A percentile compares a stretch with the other conserved stretches of the same genome.
phyloP scores from a whole-genome alignment of 1,140 invertebrate species.

The Plodia interpunctella region DNA sequence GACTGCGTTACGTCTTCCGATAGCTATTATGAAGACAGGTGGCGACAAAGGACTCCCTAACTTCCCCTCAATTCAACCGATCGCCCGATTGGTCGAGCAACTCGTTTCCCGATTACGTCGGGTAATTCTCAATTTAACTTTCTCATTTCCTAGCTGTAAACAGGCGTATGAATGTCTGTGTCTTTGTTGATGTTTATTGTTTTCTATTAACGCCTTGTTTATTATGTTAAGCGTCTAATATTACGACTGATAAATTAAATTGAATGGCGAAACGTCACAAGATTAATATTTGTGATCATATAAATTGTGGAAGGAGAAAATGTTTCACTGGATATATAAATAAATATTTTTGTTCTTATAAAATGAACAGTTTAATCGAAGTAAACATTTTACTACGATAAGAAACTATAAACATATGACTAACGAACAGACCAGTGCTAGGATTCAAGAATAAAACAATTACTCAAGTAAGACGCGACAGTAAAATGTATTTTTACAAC shows the following conservation, averaged over 20 bases:
- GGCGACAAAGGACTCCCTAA: constrained; percentile 58
- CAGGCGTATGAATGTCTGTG: background rate
- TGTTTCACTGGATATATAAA: no score
- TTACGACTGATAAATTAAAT: background rate
- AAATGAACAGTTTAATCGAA: no score
- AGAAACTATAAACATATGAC: no score
- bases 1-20: constrained; percentile 58
- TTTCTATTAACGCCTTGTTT: constrained; percentile 2
- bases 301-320: background rate
- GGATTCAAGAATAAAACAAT: constrained; percentile 11
- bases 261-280: background rate
- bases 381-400: no score
- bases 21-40: constrained; percentile 66
- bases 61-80: constrained; percentile 49
- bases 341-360: background rate
- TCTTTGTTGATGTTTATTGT: background rate
- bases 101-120: background rate
- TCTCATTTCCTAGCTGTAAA: constrained; percentile 1
- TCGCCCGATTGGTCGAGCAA: constrained; percentile 31
- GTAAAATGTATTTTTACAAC: background rate
- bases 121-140: constrained; percentile 11
- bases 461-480: constrained; percentile 20
- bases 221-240: background rate
- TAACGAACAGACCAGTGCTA: background rate
- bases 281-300: background rate